Percentiles rank a stretch among this genome's conserved stretches.
phyloP scores from a whole-genome alignment of 2,113 vertebrate species.

The Pan troglodytes region NHGRI_mPanTro3-v2.1_pri NC_072404.2:106785501-106786000 shows the following conservation, averaged over 20 bases:
- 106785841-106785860: neutral
- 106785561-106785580: neutral
- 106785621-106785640: neutral
- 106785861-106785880: neutral
- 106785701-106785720: neutral
- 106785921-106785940: neutral
- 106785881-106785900: neutral
- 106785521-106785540: neutral
- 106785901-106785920: neutral
- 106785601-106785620: neutral
- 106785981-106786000: neutral
- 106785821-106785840: neutral
- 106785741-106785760: neutral
- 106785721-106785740: neutral
- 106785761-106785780: neutral
- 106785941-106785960: neutral
- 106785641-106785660: neutral
- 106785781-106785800: neutral
- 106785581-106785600: neutral
- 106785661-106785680: neutral
- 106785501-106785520: neutral
- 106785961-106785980: neutral
- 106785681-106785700: neutral
- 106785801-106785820: neutral
- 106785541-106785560: neutral